Conservation (phyloP, 2,113 vertebrate species). For the Amphilophus citrinellus region DNA sequence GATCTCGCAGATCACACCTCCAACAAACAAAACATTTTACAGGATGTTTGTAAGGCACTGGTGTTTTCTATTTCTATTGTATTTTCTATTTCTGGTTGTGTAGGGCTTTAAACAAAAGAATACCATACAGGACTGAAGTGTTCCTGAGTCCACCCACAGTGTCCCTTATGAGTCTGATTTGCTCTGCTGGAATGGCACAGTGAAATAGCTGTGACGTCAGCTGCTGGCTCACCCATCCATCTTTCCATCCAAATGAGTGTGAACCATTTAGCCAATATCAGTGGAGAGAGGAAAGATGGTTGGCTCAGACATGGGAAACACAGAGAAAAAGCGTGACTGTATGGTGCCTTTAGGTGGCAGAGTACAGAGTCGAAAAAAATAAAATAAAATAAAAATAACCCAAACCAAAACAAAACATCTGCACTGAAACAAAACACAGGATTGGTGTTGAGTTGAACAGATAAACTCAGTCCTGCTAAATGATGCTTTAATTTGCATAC, state of each 20-base stretch:
- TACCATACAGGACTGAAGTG: constrained; percentile 40
- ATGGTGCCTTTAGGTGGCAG: not conserved
- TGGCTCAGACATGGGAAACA: constrained; percentile 11
- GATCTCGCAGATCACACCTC: constrained; percentile 32
- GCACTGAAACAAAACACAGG: not conserved
- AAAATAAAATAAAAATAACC: no score
- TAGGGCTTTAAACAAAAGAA: constrained; percentile 44
- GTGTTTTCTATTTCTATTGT: constrained; percentile 36
- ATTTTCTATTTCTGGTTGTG: constrained; percentile 44
- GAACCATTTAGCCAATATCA: constrained; percentile 33
- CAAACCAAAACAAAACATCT: not conserved
- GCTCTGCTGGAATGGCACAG: constrained; percentile 39
- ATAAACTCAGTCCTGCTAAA: not conserved
- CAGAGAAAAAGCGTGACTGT: not conserved
- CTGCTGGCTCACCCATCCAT: constrained; percentile 3
- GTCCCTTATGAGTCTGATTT: constrained; percentile 42
- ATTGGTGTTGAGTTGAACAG: not conserved
- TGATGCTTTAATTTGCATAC: not conserved
- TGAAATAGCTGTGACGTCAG: constrained; percentile 49
- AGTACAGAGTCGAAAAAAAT: not conserved
- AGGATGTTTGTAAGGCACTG: constrained; percentile 12
- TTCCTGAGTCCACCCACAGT: constrained; percentile 61
- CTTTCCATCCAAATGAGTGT: constrained; percentile 35
- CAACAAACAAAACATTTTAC: constrained; percentile 3
- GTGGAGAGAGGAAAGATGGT: constrained; percentile 20